These are phyloP conservation scores for Henicopernis longicauda DNA, from an alignment of 2,113 vertebrate species.

Conservation along the genomic window DNA sequence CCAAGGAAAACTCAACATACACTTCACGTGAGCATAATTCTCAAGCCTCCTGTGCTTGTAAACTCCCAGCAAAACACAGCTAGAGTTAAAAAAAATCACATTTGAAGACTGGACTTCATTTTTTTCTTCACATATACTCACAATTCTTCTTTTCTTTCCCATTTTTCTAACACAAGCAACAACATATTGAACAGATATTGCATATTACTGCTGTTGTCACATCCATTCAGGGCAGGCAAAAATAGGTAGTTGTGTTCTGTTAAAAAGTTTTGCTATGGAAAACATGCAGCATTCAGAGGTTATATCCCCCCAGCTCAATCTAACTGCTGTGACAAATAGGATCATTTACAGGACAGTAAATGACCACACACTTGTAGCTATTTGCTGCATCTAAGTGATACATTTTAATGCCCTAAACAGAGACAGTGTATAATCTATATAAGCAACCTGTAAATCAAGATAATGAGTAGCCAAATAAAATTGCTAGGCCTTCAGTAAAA, in stretches of 20 bases:
- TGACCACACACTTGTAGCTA: background rate
- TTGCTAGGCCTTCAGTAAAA: conserved; percentile 1
- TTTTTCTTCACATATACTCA: background rate
- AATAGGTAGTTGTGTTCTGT: background rate
- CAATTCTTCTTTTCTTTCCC: background rate
- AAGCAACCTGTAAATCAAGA: conserved; percentile 35
- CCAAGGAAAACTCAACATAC: background rate
- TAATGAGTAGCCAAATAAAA: conserved; percentile 1
- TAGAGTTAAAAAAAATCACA: background rate
- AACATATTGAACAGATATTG: background rate
- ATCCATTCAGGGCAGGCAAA: background rate
- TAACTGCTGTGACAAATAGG: conserved; percentile 2
- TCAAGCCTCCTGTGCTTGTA: background rate
- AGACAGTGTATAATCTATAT: background rate
- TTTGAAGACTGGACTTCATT: background rate
- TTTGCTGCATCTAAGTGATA: conserved; percentile 15
- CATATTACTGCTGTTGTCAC: background rate
- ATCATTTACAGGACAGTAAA: conserved; percentile 21
- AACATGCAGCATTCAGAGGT: background rate
- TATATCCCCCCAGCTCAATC: background rate
- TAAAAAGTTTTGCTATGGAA: background rate
- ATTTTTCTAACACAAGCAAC: background rate
- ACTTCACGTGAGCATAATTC: background rate
- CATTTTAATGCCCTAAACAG: conserved; percentile 25
- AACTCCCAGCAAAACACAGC: background rate